Conservation (phyloP, 2,113 vertebrate genomes). For the Martes martes region DNA sequence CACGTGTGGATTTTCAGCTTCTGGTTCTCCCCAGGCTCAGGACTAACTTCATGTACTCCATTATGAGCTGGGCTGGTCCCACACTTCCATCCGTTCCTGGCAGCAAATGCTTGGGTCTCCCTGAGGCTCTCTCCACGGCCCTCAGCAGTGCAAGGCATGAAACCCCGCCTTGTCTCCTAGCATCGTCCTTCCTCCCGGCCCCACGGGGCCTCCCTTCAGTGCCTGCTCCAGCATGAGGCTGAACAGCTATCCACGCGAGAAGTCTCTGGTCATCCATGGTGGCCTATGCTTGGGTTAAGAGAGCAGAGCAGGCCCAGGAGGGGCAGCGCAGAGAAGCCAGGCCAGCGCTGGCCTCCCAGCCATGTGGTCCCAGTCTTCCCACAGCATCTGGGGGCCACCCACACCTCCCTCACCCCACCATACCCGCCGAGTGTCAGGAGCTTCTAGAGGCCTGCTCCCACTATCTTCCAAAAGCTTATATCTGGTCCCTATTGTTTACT, state of each 20-base stretch:
- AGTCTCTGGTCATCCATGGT: neutral
- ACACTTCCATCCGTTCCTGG: neutral
- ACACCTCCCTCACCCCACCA: neutral
- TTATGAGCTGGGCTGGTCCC: neutral
- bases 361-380: accelerated
- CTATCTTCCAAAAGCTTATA: neutral
- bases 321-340: neutral
- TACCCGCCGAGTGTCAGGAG: neutral
- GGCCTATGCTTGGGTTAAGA: neutral
- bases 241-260: accelerated
- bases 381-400: neutral
- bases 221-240: neutral
- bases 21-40: neutral
- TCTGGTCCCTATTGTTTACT: neutral
- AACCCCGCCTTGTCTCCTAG: neutral
- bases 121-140: neutral
- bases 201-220: neutral
- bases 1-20: neutral
- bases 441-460: neutral
- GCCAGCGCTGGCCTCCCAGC: neutral
- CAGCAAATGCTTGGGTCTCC: neutral
- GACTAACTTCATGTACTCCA: neutral
- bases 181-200: neutral
- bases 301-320: neutral
- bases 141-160: neutral